Conservation (phyloP, 2,113 vertebrate species). For the Marmota monax region DNA sequence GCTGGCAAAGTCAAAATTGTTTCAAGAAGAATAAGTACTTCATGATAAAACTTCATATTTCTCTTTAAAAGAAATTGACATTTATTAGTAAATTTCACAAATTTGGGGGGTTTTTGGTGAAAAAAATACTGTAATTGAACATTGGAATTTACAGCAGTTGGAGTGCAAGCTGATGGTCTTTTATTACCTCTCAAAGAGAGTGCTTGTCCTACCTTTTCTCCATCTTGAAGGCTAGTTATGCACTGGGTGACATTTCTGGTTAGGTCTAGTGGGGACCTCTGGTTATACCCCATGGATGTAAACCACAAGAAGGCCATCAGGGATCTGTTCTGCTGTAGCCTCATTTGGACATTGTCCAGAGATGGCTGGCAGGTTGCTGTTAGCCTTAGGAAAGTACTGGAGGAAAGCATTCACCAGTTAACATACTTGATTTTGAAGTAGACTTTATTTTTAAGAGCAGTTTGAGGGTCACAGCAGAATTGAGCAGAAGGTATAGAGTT, state of each 20-base stretch:
- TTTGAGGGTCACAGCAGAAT: too few species aligned
- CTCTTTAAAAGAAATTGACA: neutral
- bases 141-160: neutral
- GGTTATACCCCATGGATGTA: neutral
- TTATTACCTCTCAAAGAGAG: neutral
- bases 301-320: neutral
- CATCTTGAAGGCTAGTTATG: neutral
- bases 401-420: neutral
- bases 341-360: neutral
- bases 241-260: neutral
- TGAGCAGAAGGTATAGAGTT: too few species aligned
- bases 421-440: neutral
- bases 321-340: neutral
- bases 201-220: neutral
- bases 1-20: slow-evolving; percentile 7
- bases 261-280: neutral
- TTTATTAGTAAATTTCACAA: slow-evolving; percentile 12
- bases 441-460: too few species aligned
- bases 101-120: neutral
- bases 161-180: neutral
- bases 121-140: neutral
- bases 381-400: too few species aligned
- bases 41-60: slow-evolving; percentile 15
- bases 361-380: neutral
- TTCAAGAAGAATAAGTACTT: neutral